Percentiles rank a stretch among this genome's conserved stretches.
Evolutionary conservation across 1,140 invertebrate genomes (phyloP).

Genomic region (Thaumetopoea pityocampa): DNA sequence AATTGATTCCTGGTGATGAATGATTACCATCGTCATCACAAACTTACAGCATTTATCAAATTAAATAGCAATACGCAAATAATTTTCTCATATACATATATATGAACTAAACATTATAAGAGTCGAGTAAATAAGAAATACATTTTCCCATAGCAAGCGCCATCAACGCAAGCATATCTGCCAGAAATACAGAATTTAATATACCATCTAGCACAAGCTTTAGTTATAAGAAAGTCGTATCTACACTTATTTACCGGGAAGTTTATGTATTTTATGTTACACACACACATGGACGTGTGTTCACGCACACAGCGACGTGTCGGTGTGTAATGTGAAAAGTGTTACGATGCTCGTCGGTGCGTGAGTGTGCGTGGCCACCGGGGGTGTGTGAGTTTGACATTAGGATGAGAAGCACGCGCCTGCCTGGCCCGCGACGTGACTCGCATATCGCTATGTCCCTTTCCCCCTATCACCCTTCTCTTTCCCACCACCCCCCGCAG

Average conservation of each 20-base stretch:
- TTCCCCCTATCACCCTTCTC: conserved; percentile 58
- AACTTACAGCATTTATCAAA: no score
- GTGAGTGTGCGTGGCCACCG: conserved; percentile 35
- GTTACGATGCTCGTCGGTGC: conserved; percentile 43
- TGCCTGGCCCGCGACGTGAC: conserved; percentile 70
- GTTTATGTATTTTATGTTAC: conserved; percentile 64
- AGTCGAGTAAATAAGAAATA: conserved; percentile 39
- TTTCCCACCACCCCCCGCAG: conserved; percentile 65
- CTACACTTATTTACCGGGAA: conserved; percentile 69
- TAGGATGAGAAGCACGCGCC: conserved; percentile 70
- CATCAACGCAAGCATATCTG: conserved; percentile 44
- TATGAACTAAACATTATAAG: conserved; percentile 1
- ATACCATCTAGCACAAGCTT: conserved; percentile 48
- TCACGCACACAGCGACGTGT: conserved; percentile 23
- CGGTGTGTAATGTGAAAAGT: conserved; percentile 49
- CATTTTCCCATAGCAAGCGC: conserved; percentile 52
- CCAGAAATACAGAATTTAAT: conserved; percentile 71
- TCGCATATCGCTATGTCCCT: conserved; percentile 66
- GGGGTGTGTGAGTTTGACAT: conserved; percentile 61
- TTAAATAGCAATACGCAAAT: no score
- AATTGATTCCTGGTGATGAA: no score
- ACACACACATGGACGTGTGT: conserved; percentile 37
- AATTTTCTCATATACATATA: background rate
- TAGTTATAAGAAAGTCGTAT: conserved; percentile 64
- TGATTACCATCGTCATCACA: no score